These are phyloP conservation scores for Chloroceryle amazona DNA, from an alignment of 2,797 vertebrate genomes.

Conservation along the genomic window DNA sequence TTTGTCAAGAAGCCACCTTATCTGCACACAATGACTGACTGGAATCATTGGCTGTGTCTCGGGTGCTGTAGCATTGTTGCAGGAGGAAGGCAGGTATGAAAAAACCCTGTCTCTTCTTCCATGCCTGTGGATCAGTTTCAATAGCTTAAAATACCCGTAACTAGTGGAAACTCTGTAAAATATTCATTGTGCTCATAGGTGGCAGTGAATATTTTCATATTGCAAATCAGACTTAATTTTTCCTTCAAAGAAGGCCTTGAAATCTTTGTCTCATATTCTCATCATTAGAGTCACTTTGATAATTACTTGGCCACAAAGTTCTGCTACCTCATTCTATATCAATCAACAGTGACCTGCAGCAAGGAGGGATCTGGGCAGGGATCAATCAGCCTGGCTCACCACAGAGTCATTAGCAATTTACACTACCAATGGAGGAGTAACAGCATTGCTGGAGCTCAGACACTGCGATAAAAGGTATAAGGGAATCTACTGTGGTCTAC, in stretches of 20 bases:
- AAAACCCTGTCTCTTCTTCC: not conserved
- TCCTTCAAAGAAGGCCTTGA: not conserved
- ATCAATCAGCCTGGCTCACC: not conserved
- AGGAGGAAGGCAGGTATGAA: not conserved
- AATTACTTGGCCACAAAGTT: not conserved
- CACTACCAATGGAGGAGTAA: not conserved
- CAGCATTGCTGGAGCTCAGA: not conserved
- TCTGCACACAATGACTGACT: not conserved
- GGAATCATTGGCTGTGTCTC: not conserved
- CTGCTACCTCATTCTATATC: rapidly evolving
- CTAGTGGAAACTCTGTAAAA: not conserved
- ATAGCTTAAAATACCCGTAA: not conserved
- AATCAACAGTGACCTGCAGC: not conserved
- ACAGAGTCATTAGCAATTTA: not conserved
- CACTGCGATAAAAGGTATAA: not conserved
- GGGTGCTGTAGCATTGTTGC: not conserved
- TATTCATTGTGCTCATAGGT: not conserved
- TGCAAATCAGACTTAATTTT: not conserved
- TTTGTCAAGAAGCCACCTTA: not conserved
- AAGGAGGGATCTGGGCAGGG: not conserved
- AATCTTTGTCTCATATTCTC: not conserved
- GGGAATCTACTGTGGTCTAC: not conserved
- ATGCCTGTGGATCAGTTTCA: not conserved
- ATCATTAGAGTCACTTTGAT: not conserved
- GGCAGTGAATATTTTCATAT: not conserved